Evolutionary conservation across 1,140 invertebrate species (phyloP), one percentile per base, ranked within the genome.

Genomic region (Microplitis mediator): DNA sequence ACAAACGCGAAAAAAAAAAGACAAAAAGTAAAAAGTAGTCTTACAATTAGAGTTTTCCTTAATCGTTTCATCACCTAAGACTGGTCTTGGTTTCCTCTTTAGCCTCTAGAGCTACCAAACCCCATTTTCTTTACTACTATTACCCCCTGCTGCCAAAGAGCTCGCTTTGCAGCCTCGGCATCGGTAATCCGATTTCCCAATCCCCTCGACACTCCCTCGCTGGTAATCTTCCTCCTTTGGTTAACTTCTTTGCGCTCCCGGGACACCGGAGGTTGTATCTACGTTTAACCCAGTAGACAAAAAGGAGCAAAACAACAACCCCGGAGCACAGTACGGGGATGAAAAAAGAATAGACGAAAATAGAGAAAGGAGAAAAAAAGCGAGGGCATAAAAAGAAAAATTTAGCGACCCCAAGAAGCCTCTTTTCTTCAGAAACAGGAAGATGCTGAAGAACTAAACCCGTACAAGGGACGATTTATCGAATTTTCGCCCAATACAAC

Each of bases 211-310:
- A 35, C 61, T 36, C 69, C 52, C 60, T 16, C 61, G 45, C 36
- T 60, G 56, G 69, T 74, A 74, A 74, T 74, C 69, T 67, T 62
- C 58, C 64, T 66, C 61, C 58, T 63, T 67, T 67, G 69, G 73
- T 74, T 74, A 71, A 71, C 64, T 74, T 71, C 69, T 71, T 63
- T 69, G 54, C 16, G n/a, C 64, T 58, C 51, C n/a, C 31, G 50
- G 9, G 36, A 14, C 39, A 45, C 39, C 50, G 32, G 69, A 16
- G 54, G 36, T 72, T 45, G 34, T 36, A 68, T 72, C 11, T 62
- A 35, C 64, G 64, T 66, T 72, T 67, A 72, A 67, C 73, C 63
- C 16, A 32, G 36, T 31, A 65, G 23, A 61, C 36, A 70, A 45
- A 70, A 66, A 74, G 6, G 39, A 45, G 6, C 3, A 45, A 45